Percentiles rank a stretch among this genome's conserved stretches.
phyloP scores from a whole-genome alignment of 2,113 vertebrate genomes.

The Sphyrna mokarran region DNA sequence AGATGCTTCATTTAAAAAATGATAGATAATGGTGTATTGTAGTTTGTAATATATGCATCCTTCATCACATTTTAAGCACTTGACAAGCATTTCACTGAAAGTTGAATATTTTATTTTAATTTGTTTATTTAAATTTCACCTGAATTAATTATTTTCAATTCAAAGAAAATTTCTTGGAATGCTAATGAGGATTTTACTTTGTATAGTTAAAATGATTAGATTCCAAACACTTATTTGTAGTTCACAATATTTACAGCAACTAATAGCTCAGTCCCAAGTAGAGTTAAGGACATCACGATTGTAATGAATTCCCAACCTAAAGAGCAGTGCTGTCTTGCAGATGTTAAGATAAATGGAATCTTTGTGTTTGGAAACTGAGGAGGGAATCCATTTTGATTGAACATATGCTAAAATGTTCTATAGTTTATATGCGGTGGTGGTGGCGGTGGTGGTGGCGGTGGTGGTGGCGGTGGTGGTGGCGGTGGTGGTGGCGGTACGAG shows the following conservation, averaged over 20 bases:
- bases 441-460: no score
- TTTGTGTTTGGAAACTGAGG: neutral
- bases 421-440: no score
- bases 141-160: neutral
- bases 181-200: neutral
- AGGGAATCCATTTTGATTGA: neutral
- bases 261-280: neutral
- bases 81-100: neutral
- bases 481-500: no score
- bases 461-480: no score
- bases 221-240: neutral
- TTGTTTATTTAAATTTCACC: no score
- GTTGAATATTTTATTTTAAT: neutral
- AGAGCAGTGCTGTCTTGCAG: neutral
- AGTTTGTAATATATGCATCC: neutral
- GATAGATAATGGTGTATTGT: neutral
- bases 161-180: neutral
- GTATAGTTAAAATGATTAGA: neutral
- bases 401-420: neutral
- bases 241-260: neutral
- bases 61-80: neutral
- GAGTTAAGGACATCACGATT: neutral
- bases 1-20: neutral
- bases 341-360: neutral
- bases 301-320: neutral